Evolutionary conservation across 2,113 vertebrate species (phyloP).

Genomic region (Sceloporus tristichus): DNA sequence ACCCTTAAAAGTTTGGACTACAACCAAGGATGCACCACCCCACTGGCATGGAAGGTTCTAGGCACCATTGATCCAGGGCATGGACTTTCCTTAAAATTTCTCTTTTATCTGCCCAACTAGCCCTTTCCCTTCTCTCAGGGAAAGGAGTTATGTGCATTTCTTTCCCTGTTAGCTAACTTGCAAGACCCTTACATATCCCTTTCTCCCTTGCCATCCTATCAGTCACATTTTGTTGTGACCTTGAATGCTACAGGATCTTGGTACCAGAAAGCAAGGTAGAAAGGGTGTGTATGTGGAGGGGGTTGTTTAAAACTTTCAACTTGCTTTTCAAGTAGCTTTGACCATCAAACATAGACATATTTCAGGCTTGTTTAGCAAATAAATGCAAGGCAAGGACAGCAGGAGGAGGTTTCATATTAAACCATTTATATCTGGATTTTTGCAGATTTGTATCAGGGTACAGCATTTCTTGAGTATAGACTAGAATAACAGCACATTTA

Average conservation of each 20-base stretch:
- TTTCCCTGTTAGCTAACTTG: neutral
- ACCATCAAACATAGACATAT: constrained; percentile 46
- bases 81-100: neutral
- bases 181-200: neutral
- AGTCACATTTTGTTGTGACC: neutral
- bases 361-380: constrained; percentile 45
- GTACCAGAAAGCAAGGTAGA: neutral
- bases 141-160: neutral
- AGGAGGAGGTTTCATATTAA: constrained; percentile 8
- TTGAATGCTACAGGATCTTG: constrained; percentile 14
- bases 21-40: too few species aligned
- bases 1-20: too few species aligned
- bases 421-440: neutral
- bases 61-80: too few species aligned
- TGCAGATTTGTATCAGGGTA: neutral
- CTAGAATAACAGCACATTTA: neutral
- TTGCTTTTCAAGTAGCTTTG: constrained; percentile 66
- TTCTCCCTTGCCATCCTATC: constrained; percentile 34
- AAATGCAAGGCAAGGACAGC: neutral
- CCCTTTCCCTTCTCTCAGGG: neutral
- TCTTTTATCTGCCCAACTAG: neutral
- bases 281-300: neutral
- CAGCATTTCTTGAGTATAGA: neutral
- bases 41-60: too few species aligned
- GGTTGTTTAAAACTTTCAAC: constrained; percentile 28